These are phyloP conservation scores for Ellobius talpinus DNA, from an alignment of 2,113 vertebrate genomes.

Conservation along the genomic window DNA sequence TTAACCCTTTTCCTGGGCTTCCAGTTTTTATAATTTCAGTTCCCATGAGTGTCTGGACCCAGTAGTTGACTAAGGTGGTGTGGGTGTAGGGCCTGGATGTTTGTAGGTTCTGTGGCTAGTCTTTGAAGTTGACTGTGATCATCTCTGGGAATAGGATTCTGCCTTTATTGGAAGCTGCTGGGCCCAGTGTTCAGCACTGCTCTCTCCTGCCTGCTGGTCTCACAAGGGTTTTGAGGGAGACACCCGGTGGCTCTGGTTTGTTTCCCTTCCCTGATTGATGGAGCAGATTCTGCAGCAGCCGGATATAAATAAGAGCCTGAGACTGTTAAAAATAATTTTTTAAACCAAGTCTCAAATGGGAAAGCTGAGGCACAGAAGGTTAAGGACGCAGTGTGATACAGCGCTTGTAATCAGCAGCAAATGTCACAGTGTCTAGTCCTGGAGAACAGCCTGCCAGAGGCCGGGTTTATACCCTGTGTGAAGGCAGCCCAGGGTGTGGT, in stretches of 20 bases:
- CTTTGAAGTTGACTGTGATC: not conserved
- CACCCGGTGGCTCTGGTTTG: not conserved
- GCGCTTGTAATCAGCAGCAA: accelerated
- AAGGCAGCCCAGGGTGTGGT: not conserved
- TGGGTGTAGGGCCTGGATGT: not conserved
- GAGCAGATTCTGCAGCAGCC: constrained; percentile 61
- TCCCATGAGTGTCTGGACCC: not conserved
- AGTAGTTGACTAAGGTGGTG: not conserved
- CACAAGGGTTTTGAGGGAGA: not conserved
- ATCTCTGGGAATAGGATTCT: not conserved
- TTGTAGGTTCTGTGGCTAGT: not conserved
- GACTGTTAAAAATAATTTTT: constrained; percentile 21
- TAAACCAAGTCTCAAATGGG: constrained; percentile 30
- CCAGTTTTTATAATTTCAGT: too few relatives aligned
- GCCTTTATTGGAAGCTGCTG: not conserved
- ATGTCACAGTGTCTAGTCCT: not conserved
- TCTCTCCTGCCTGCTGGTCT: not conserved
- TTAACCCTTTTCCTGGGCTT: not conserved
- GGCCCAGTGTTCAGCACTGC: accelerated
- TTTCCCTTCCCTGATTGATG: not conserved
- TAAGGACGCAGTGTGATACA: not conserved
- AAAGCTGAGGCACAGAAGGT: constrained; percentile 33
- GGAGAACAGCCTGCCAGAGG: not conserved
- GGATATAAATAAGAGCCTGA: constrained; percentile 47
- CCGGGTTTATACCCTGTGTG: accelerated